phyloP scores from a whole-genome alignment of 37 sponge, comb jelly and placozoan species.

The Halisarca cf. caerulea region DNA sequence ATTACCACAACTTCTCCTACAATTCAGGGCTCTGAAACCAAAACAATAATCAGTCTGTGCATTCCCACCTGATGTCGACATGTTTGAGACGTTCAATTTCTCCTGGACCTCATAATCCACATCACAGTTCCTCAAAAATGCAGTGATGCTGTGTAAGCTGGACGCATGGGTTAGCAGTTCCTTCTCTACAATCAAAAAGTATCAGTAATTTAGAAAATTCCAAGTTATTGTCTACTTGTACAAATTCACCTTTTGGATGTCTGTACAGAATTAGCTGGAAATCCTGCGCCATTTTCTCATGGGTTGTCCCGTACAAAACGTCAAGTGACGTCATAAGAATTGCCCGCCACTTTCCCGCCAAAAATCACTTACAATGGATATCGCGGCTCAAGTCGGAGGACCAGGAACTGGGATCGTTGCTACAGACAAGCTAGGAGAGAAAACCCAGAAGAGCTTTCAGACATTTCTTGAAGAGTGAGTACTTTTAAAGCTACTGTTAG shows the following conservation, averaged over 20 bases:
- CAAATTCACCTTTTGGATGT: not conserved
- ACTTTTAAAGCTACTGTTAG: not conserved
- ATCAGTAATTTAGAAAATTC: not conserved
- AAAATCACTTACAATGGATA: conserved; percentile 49
- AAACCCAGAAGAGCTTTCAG: conserved; percentile 89
- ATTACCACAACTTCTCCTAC: too few species aligned
- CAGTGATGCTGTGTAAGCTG: not conserved
- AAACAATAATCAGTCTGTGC: too few species aligned
- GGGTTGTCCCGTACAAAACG: not conserved
- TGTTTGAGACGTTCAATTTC: not conserved
- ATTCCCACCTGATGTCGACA: conserved; percentile 6
- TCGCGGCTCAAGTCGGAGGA: conserved; percentile 45
- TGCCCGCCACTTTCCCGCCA: conserved; percentile 13
- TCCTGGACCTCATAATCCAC: not conserved
- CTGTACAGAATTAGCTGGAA: not conserved
- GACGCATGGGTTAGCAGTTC: not conserved
- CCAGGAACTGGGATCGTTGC: conserved; percentile 39
- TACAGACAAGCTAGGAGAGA: conserved; percentile 87
- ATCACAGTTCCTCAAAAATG: not conserved
- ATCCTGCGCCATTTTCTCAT: conserved; percentile 11
- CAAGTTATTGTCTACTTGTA: not conserved
- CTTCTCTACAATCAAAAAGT: not conserved
- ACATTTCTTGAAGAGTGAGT: conserved; percentile 92
- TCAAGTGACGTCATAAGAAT: too few species aligned
- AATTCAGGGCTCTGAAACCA: too few species aligned